Percentiles rank a stretch among this genome's conserved stretches.
Evolutionary conservation across 2,797 vertebrate species (phyloP).

Genomic region (Lithobates sylvaticus): DNA sequence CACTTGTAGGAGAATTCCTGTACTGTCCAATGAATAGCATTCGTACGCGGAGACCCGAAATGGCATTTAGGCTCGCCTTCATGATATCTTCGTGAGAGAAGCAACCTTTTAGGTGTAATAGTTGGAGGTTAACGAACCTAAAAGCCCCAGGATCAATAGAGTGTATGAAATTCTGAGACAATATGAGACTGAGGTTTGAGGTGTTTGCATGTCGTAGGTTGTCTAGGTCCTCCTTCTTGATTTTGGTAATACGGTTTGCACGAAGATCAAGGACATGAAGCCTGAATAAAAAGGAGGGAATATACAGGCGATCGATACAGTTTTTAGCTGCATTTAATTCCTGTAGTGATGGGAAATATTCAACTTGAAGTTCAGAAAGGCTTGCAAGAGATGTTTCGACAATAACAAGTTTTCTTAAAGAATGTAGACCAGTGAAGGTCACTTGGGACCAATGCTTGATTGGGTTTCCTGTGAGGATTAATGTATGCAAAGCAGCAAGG

Average conservation of each 20-base stretch:
- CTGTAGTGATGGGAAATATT: conserved; percentile 72
- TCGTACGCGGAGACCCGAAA: conserved; percentile 73
- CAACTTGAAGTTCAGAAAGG: conserved; percentile 73
- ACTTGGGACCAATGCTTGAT: conserved; percentile 67
- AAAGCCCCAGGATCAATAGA: conserved; percentile 73
- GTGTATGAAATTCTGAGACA: conserved; percentile 76
- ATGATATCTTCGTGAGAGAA: conserved; percentile 70
- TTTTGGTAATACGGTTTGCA: conserved; percentile 74
- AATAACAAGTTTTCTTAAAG: conserved; percentile 72
- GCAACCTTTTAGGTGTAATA: conserved; percentile 72
- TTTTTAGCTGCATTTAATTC: conserved; percentile 79
- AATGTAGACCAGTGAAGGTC: conserved; percentile 71
- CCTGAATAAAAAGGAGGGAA: conserved; percentile 73
- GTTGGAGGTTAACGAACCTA: conserved; percentile 67
- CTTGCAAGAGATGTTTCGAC: conserved; percentile 72
- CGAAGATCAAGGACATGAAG: conserved; percentile 74
- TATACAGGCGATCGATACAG: conserved; percentile 71
- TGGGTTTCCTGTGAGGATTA: conserved; percentile 82
- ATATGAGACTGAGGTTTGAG: conserved; percentile 74
- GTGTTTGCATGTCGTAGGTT: conserved; percentile 64
- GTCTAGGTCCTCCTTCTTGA: conserved; percentile 70
- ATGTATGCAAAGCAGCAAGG: conserved; percentile 73
- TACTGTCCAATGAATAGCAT: conserved; percentile 75
- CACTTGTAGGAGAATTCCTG: not conserved
- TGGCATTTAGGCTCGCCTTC: conserved; percentile 68